Evolutionary conservation across 2,888 invertebrate species (phyloP), one percentile per base, ranked within the genome.

Genomic region (Ormyrus nitidulus): DNA sequence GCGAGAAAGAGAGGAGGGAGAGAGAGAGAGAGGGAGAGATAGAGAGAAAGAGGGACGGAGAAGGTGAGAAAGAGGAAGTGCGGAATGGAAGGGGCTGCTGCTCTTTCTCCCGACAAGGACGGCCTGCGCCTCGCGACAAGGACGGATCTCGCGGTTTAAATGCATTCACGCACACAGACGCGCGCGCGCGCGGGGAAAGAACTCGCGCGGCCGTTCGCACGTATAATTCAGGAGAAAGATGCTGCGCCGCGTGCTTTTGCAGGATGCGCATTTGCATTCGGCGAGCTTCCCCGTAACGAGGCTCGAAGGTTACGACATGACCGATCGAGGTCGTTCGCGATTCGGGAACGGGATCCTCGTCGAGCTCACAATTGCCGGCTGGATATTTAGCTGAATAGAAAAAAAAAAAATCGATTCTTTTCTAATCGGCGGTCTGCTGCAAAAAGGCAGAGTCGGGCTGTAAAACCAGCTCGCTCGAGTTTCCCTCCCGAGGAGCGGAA

Each of bases 101-200:
- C 44, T 4, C 80, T 77, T 81, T 77, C 73, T 34, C 72, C 34
- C 76, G 82, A 83, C 84, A 84, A 84, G 84, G 83, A 84, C 83
- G 82, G 83, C 54, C 56, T 80, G 58, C 64, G 71, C 59, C 62
- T 71, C 76, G 77, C 80, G 85, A 87, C 86, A 86, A 86, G 86
- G 86, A 86, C 85, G 85, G 84, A 80, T 58, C 53, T 11, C 54
- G 54, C 46, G 46, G 8, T 34, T 34, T 34, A 34, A 34, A 34
- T 34, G 34, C 34, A 34, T 34, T 34, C 34, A 0, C 34, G 34
- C 34, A 4, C 34, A 34, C 34, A 4, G 4, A 4, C 34, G 4
- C 34, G 4, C 34, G 34, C 34, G 34, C 34, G 4, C 4, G 34
- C 34, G 34, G 34, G 0, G 34, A 34, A 34, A 34, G 34, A 34